phyloP scores from a whole-genome alignment of 2,113 vertebrate species.

The Leptocoma aspasia region DNA sequence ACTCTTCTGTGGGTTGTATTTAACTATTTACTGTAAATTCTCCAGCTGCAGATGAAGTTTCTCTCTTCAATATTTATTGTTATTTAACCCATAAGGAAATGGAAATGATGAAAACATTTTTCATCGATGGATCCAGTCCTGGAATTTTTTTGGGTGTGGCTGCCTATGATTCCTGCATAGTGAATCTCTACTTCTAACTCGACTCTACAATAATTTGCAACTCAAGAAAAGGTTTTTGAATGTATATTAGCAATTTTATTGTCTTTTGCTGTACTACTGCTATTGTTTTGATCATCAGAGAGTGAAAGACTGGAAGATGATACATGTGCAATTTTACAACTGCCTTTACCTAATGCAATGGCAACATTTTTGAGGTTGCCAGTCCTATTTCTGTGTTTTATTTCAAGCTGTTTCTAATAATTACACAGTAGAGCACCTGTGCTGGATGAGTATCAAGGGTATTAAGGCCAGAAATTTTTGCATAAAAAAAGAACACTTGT shows the following conservation, averaged over 20 bases:
- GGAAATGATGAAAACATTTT: background rate
- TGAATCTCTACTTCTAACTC: background rate
- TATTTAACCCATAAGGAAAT: background rate
- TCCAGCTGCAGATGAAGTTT: background rate
- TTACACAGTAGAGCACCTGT: slow-evolving; percentile 15
- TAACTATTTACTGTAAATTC: slow-evolving; percentile 19
- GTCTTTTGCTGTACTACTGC: background rate
- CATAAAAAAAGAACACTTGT: background rate
- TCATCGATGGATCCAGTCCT: background rate
- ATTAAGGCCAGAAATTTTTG: background rate
- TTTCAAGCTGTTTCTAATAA: slow-evolving; percentile 28
- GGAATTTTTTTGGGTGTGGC: background rate
- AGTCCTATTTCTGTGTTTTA: background rate
- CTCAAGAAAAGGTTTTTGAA: background rate
- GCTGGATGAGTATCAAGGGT: background rate
- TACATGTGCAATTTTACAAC: background rate
- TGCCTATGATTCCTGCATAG: background rate
- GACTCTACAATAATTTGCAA: background rate
- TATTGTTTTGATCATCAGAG: background rate
- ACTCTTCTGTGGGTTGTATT: background rate
- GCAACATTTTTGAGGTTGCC: slow-evolving; percentile 1
- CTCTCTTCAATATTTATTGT: slow-evolving; percentile 24
- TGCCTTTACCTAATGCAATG: background rate
- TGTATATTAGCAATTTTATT: background rate
- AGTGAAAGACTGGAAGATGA: background rate